Base-by-base conservation (phyloP, 2,888 invertebrate genomes). In the Pandemis corylana region DNA sequence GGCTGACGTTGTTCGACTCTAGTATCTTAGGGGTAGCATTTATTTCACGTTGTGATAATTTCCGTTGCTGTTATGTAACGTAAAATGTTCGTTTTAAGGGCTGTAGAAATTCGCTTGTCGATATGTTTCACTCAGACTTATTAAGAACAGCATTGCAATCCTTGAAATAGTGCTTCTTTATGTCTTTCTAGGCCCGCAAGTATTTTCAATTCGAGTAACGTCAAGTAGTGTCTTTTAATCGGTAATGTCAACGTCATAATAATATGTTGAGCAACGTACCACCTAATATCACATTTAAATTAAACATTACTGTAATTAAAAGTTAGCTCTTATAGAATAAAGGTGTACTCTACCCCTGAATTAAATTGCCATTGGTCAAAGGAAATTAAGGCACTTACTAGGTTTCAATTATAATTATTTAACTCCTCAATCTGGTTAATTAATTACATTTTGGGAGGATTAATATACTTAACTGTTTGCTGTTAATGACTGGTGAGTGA, bases 321-420 rank as follows among this genome's bases (percentile, higher is more conserved):
- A 2, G 66, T 51, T 67, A 71, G 71, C 61, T 67, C 46, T 51
- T 51, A 62, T 71, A 75, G 65, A 74, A 64, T 73, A 73, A 66
- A 75, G 62, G 68, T 72, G 69, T 78, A 79, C 77, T 79, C 77
- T 78, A 80, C 79, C 78, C 78, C 79, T 81, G 78, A 79, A 79
- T 80, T 81, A 80, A 77, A 78, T 76, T 73, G 20, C 72, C 78
- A 78, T 79, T 78, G 76, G 76, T 76, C 74, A 71, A 66, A 62
- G 71, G 77, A 76, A 73, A 75, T 74, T 81, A 76, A 76, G 63
- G 71, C n/a, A 63, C 7, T 41, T 15, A 36, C 15, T 62, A 42
- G n/a, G 13, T 13, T 6, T n/a, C 7, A 56, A 7, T 20, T 15
- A 56, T 20, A 56, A 56, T 56, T 53, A 15, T 5, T 2, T 53